Percentiles rank a stretch among this genome's conserved stretches.
Conservation (phyloP, 2,888 invertebrate genomes). For the Liodrosophila aerea region DNA sequence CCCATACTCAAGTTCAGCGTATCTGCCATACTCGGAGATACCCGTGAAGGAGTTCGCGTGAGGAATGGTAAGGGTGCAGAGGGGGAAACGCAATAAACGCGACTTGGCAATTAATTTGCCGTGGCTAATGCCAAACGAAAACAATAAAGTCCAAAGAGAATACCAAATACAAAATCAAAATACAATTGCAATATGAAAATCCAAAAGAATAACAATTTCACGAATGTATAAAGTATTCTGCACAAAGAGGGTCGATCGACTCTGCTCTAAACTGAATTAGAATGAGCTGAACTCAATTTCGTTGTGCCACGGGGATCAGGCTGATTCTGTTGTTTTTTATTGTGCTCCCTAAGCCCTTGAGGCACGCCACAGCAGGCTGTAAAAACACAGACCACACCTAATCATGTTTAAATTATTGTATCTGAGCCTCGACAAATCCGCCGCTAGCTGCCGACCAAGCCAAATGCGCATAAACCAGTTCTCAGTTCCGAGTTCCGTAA, state of each 20-base stretch:
- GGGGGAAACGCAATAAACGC: constrained; percentile 47
- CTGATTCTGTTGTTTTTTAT: constrained; percentile 35
- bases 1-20: constrained; percentile 96
- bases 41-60: constrained; percentile 82
- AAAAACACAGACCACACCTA: constrained; percentile 81
- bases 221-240: constrained; percentile 11
- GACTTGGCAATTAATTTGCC: constrained; percentile 72
- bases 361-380: constrained; percentile 76
- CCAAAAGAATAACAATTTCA: constrained; percentile 67
- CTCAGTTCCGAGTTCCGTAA: constrained; percentile 20
- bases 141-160: constrained; percentile 43
- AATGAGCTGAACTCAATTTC: constrained; percentile 32
- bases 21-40: constrained; percentile 91
- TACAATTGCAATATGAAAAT: constrained; percentile 68
- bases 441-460: constrained; percentile 54
- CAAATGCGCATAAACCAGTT: constrained; percentile 79
- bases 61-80: constrained; percentile 81
- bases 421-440: constrained; percentile 52
- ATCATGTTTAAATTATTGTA: constrained; percentile 83
- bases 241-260: constrained; percentile 32
- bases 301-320: constrained; percentile 61
- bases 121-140: constrained; percentile 68
- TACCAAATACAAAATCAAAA: constrained; percentile 28
- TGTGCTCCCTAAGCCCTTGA: constrained; percentile 73
- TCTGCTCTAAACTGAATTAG: constrained; percentile 13